Evolutionary conservation across 2,113 vertebrate species (phyloP).

Genomic region (Phrynosoma platyrhinos): DNA sequence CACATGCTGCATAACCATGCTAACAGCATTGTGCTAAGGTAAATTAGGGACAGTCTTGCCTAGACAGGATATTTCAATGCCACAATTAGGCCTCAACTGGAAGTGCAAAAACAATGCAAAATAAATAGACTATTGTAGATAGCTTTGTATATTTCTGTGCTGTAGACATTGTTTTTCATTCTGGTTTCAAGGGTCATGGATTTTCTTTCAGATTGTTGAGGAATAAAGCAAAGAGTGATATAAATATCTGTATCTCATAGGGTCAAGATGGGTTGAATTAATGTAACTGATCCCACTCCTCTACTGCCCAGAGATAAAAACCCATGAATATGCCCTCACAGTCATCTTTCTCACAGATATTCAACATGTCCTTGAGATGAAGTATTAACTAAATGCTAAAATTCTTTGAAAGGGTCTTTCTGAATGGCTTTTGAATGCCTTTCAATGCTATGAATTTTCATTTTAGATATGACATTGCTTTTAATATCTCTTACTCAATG

Average conservation of each 20-base stretch:
- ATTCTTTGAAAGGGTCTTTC: slow-evolving; percentile 30
- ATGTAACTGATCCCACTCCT: neutral
- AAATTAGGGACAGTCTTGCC: neutral
- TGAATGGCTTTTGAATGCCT: slow-evolving; percentile 28
- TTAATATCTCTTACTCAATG: slow-evolving; percentile 9
- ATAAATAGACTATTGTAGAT: neutral
- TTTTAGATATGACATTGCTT: neutral
- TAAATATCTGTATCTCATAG: neutral
- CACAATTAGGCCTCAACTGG: neutral
- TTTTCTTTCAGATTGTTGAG: neutral
- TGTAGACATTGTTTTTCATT: neutral
- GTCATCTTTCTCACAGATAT: neutral
- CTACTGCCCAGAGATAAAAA: neutral
- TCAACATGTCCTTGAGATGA: neutral
- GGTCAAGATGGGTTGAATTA: neutral
- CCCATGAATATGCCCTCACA: neutral
- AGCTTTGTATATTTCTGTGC: neutral
- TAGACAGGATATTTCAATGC: neutral
- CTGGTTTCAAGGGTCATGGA: neutral
- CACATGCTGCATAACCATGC: too few relatives aligned
- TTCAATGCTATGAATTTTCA: slow-evolving; percentile 31
- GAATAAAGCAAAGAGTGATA: neutral
- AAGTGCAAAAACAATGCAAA: neutral
- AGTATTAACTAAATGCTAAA: neutral
- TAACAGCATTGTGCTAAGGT: neutral